Conservation (phyloP, 2,113 vertebrate genomes). For the Tenrec ecaudatus region DNA sequence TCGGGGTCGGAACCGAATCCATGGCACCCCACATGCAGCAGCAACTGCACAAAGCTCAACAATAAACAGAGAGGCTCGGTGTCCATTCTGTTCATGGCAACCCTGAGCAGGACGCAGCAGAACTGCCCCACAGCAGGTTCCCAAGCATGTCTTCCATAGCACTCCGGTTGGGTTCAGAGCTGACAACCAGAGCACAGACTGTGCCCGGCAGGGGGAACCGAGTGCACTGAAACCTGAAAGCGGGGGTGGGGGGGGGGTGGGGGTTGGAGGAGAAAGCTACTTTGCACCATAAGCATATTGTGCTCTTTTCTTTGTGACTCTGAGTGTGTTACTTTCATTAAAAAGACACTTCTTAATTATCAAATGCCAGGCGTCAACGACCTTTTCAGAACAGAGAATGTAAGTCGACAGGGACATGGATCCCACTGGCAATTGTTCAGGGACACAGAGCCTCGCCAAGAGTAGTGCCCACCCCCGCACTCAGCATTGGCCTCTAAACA, state of each 20-base stretch:
- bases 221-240: no score
- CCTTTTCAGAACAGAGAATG: neutral
- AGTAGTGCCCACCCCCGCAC: no score
- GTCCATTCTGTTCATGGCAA: no score
- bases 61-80: no score
- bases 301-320: neutral
- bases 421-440: neutral
- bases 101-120: no score
- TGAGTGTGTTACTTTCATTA: neutral
- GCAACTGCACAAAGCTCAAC: no score
- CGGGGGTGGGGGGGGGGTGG: no score
- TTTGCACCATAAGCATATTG: neutral
- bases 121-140: neutral
- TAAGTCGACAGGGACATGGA: neutral
- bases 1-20: no score
- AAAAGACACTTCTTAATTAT: neutral
- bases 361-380: neutral
- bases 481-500: neutral
- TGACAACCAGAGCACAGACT: neutral
- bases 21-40: no score
- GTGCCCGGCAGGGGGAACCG: accelerated
- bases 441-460: neutral
- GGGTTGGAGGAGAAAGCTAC: accelerated
- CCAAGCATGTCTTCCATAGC: neutral
- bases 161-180: neutral